Base-by-base conservation (phyloP, 1,140 invertebrate species). In the Popillia japonica region DNA sequence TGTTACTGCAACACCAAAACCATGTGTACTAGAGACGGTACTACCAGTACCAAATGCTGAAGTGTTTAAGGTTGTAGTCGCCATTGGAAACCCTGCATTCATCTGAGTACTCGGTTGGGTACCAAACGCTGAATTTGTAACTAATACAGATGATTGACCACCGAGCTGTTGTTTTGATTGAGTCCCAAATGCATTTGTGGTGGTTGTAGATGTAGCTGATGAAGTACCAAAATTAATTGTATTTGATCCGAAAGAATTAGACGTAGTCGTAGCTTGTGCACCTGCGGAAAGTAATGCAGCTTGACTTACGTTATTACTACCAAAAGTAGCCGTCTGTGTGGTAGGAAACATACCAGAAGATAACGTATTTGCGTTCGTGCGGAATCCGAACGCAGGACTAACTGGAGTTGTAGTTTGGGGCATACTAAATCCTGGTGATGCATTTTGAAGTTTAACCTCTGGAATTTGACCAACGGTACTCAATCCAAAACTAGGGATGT, bases 1-100 rank as follows among this genome's bases (percentile, higher is more conserved):
- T 22, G 20, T 40, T 11, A 14, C 40, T 73, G 17, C 42, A 23
- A 20, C 48, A 55, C 75, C 75, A 76, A 76, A 76, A 22, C 42
- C 48, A 20, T 41, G 41, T 55, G 14, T 17, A 17, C 48, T 55
- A 14, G 2, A 55, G 17, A 3, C 2, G 40, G 8, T 10, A 10
- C 20, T 44, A 14, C 27, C 73, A 75, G 40, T 44, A n/a, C 40
- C 40, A 75, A 75, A 41, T 2, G 34, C 8, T 14, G 20, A 34
- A 4, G 27, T 34, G 27, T 34, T 34, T 34, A 4, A 4, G 27
- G 27, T 34, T 34, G 27, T 34, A 4, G 27, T 34, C 27, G 27
- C 27, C 27, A 34, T 34, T 2, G 27, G 1, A 34, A 34, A 34
- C 4, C 27, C 27, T 34, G 27, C 1, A 34, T 34, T 34, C 6